Conservation (phyloP, 92 coral and sea anemone species). For the Galaxea fascicularis region DNA sequence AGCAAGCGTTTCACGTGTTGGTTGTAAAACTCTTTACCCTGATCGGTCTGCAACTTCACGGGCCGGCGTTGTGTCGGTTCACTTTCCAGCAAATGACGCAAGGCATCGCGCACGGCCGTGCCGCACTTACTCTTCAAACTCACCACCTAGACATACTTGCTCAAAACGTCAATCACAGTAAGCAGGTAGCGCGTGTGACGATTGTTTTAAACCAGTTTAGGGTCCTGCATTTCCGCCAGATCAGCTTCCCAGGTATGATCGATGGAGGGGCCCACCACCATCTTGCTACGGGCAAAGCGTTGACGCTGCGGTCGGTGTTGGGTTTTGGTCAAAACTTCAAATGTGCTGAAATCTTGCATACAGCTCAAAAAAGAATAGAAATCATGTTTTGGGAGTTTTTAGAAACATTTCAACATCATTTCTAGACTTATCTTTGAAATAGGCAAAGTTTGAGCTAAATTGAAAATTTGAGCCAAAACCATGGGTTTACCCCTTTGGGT, state of each 20-base stretch:
- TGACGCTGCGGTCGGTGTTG: not conserved
- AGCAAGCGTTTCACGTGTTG: conserved; percentile 30
- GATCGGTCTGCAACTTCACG: conserved; percentile 41
- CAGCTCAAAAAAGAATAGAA: too few species aligned
- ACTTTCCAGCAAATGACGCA: conserved; percentile 11
- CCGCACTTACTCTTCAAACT: conserved; percentile 20
- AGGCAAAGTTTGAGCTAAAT: too few species aligned
- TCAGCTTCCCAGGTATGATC: conserved; percentile 55
- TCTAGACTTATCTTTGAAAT: too few species aligned
- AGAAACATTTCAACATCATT: too few species aligned
- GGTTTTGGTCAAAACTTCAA: too few species aligned
- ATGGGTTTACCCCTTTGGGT: too few species aligned
- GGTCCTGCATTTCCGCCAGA: conserved; percentile 40
- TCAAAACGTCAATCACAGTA: conserved; percentile 24
- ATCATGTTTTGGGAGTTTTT: too few species aligned
- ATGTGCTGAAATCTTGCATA: too few species aligned
- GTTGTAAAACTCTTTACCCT: conserved; percentile 29
- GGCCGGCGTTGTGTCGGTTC: not conserved
- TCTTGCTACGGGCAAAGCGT: conserved; percentile 28
- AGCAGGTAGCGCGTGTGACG: conserved; percentile 26
- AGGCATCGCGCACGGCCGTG: conserved; percentile 20
- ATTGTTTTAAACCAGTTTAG: not conserved
- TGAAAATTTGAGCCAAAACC: too few species aligned
- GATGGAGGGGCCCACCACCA: conserved; percentile 3
- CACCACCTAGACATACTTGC: conserved; percentile 28